Percentiles rank a stretch among this genome's conserved stretches.
Evolutionary conservation across 2,797 vertebrate genomes (phyloP).

Genomic region (Allobates femoralis): DNA sequence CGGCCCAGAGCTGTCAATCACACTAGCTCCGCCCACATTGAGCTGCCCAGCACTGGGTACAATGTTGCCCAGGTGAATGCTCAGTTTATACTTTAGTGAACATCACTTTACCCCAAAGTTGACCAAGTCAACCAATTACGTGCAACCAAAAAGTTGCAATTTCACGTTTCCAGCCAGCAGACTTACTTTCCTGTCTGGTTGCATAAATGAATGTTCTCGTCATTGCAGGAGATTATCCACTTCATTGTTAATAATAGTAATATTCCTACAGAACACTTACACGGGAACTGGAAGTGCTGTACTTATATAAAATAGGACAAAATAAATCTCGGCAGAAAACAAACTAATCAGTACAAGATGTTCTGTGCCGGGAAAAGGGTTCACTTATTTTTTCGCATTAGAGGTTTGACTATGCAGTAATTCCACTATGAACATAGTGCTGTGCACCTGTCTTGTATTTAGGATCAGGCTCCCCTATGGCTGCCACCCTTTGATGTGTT

Average conservation of each 20-base stretch:
- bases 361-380: not conserved
- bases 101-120: no score
- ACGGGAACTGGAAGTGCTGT: not conserved
- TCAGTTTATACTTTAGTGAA: no score
- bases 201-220: conserved; percentile 6
- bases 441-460: no score
- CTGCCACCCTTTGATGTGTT: no score
- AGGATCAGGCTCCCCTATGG: no score
- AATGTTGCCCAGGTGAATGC: no score
- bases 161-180: not conserved
- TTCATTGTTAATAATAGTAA: conserved; percentile 17
- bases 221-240: conserved; percentile 31
- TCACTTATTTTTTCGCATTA: not conserved
- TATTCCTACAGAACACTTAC: conserved; percentile 22
- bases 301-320: not conserved
- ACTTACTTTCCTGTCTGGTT: not conserved
- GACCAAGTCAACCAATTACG: not conserved
- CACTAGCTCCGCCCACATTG: no score
- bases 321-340: not conserved
- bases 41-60: no score
- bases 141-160: not conserved
- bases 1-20: no score
- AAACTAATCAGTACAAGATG: not conserved
- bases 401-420: not conserved
- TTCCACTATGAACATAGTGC: not conserved